Evolutionary conservation across 2,113 vertebrate species (phyloP).

Genomic region (Microtus richardsoni): DNA sequence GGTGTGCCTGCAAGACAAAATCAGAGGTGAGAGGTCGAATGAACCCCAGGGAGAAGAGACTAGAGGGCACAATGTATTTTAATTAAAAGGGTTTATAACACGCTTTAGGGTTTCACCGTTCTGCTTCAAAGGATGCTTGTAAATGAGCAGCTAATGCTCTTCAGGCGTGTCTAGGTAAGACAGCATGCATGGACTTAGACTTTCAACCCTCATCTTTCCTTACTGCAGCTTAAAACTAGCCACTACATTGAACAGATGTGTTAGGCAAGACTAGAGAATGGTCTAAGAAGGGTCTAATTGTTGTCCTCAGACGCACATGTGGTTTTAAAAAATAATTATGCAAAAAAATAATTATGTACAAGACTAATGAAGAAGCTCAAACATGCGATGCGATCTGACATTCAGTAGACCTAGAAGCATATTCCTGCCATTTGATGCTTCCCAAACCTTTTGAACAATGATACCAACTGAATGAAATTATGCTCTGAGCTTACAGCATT

Average conservation of each 20-base stretch:
- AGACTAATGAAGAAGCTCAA: constrained; percentile 31
- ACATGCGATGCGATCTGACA: not conserved
- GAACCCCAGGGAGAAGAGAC: constrained; percentile 22
- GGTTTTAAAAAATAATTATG: constrained; percentile 25
- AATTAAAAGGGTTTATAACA: constrained; percentile 55
- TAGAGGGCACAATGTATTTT: constrained; percentile 47
- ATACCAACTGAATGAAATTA: constrained; percentile 60
- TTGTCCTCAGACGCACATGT: constrained; percentile 17
- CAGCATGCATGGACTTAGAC: not conserved
- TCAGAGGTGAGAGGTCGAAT: constrained; percentile 58
- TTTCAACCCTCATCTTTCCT: not conserved
- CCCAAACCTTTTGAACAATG: constrained; percentile 30
- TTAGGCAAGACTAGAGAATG: not conserved
- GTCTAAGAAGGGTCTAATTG: not conserved
- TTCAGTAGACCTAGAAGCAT: constrained; percentile 13
- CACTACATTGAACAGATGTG: not conserved
- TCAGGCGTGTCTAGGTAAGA: constrained; percentile 24
- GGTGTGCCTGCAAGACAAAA: constrained; percentile 91
- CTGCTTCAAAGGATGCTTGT: constrained; percentile 63
- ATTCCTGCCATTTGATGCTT: constrained; percentile 6
- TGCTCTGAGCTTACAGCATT: constrained; percentile 57
- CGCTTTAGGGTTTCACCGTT: constrained; percentile 47
- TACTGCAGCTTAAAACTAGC: constrained; percentile 25
- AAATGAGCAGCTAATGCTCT: constrained; percentile 56
- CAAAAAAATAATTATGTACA: not conserved